A percentile compares a stretch with the other conserved stretches of the same genome.
These are phyloP conservation scores for Mystacornis crossleyi DNA, from an alignment of 2,113 vertebrate species.

Conservation along the genomic window DNA sequence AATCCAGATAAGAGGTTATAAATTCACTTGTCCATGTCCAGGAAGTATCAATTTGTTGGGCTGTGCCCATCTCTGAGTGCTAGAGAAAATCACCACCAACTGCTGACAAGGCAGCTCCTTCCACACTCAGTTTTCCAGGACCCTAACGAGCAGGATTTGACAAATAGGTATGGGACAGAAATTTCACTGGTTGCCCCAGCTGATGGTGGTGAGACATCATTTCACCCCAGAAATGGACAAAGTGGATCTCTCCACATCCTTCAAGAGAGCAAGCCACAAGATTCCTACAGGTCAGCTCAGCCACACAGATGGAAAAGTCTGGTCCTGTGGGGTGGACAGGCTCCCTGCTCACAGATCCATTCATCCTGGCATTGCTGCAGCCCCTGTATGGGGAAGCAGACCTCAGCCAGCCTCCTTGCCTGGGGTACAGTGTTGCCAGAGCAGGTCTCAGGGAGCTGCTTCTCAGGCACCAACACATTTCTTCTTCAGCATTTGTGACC, in stretches of 20 bases:
- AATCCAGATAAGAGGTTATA: background rate
- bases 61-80: background rate
- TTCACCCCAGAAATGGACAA: background rate
- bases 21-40: background rate
- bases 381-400: background rate
- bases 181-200: background rate
- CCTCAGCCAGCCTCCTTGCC: background rate
- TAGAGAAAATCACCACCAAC: background rate
- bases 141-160: background rate
- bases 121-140: background rate
- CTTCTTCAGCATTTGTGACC: background rate
- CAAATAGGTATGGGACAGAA: background rate
- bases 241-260: fast-evolving
- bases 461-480: background rate
- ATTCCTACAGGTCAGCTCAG: background rate
- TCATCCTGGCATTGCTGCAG: background rate
- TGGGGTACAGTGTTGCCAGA: background rate
- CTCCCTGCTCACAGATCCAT: background rate
- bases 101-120: background rate
- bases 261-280: fast-evolving
- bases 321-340: background rate
- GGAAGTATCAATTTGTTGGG: background rate
- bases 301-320: background rate
- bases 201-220: background rate
- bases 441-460: background rate